Evolutionary conservation across 1,140 invertebrate genomes (phyloP).

Genomic region (Philaenus spumarius): DNA sequence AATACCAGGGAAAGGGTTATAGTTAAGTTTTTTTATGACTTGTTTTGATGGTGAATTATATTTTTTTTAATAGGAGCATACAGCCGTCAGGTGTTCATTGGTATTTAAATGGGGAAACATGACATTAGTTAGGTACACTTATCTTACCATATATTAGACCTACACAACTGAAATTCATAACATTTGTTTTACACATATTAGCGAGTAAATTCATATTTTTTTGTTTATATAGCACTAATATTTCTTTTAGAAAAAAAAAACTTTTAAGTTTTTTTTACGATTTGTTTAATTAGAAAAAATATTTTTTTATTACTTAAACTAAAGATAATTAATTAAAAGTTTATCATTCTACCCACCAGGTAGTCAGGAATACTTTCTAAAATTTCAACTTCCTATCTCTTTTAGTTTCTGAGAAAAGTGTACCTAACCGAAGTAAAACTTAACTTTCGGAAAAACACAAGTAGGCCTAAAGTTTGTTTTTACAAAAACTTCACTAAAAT

Average conservation of each 20-base stretch:
- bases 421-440: slow-evolving; percentile 6
- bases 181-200: neutral
- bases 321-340: neutral
- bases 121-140: neutral
- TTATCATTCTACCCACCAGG: neutral
- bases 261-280: neutral
- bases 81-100: neutral
- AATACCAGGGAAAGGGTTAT: too few relatives aligned
- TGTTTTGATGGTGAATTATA: too few relatives aligned
- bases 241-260: neutral
- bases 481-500: neutral
- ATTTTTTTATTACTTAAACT: neutral
- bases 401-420: slow-evolving; percentile 14
- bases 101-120: slow-evolving; percentile 1
- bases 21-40: too few relatives aligned
- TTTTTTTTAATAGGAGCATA: too few relatives aligned
- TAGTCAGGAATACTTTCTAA: neutral
- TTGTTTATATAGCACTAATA: neutral
- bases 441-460: slow-evolving; percentile 12
- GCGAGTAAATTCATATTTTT: neutral
- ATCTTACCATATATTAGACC: neutral
- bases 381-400: slow-evolving; percentile 4
- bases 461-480: slow-evolving; percentile 1
- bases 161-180: neutral
- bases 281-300: neutral